Percentiles rank a stretch among this genome's conserved stretches.
Conservation (phyloP, 2,888 invertebrate species). For the Thecocarcelia acutangulata region DNA sequence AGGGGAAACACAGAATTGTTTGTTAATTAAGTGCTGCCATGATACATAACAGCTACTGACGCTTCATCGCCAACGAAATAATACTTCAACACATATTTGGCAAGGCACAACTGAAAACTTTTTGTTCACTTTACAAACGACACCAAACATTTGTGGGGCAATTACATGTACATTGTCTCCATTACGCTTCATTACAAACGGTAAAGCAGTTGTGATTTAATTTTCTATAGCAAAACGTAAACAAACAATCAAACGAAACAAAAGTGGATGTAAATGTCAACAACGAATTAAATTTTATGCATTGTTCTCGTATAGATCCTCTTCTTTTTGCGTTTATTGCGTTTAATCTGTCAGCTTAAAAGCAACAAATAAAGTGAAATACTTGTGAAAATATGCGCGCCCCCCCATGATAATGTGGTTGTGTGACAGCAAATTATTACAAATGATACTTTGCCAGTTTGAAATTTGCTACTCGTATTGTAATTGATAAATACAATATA, state of each 20-base stretch:
- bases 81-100: conserved; percentile 36
- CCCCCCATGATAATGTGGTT: conserved; percentile 47
- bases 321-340: not conserved
- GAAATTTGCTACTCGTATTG: conserved; percentile 38
- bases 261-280: conserved; percentile 60
- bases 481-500: conserved; percentile 42
- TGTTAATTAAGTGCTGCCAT: conserved; percentile 11
- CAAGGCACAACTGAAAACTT: conserved; percentile 20
- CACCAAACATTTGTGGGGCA: conserved; percentile 18
- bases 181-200: conserved; percentile 38
- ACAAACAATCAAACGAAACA: not conserved
- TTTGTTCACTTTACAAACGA: conserved; percentile 20
- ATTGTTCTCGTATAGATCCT: conserved; percentile 5
- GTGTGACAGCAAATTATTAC: conserved; percentile 59
- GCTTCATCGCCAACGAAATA: conserved; percentile 1
- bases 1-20: not conserved
- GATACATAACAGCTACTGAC: conserved; percentile 40
- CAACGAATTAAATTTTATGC: conserved; percentile 29
- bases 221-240: conserved; percentile 30
- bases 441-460: conserved; percentile 53
- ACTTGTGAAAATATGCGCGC: not conserved
- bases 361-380: not conserved
- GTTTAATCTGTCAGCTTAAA: conserved; percentile 33
- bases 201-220: conserved; percentile 46
- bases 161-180: conserved; percentile 23